Evolutionary conservation across 2,888 invertebrate species (phyloP).

Genomic region (Drosophila pseudotakahashii): DNA sequence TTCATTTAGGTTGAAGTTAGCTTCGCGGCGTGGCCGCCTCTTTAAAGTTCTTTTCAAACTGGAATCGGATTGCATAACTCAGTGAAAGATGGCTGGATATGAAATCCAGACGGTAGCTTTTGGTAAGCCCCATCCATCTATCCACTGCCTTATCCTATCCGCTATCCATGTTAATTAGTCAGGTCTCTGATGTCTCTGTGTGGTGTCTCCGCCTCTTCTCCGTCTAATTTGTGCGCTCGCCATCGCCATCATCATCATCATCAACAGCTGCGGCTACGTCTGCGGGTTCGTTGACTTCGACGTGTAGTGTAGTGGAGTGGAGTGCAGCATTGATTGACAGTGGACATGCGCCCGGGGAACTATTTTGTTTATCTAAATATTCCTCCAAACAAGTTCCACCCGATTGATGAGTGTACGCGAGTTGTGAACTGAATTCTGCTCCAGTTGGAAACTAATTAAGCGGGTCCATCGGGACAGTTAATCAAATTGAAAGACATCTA

Average conservation of each 20-base stretch:
- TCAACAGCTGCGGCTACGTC: constrained; percentile 40
- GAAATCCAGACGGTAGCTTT: constrained; percentile 50
- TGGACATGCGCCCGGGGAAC: constrained; percentile 62
- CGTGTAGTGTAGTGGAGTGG: constrained; percentile 34
- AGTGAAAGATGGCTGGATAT: constrained; percentile 51
- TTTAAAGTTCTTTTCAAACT: constrained; percentile 33
- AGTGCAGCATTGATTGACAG: constrained; percentile 76
- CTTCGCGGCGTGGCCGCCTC: constrained; percentile 38
- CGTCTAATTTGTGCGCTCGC: constrained; percentile 71
- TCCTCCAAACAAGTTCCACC: constrained; percentile 39
- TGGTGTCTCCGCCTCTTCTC: constrained; percentile 45
- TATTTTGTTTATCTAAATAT: constrained; percentile 46
- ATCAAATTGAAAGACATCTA: constrained; percentile 21
- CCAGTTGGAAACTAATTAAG: constrained; percentile 28
- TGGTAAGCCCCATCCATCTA: constrained; percentile 42
- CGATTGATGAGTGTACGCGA: constrained; percentile 15
- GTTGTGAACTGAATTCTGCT: constrained; percentile 15
- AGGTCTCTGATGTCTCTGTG: constrained; percentile 38
- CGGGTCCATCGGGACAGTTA: constrained; percentile 14
- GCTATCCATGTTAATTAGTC: constrained; percentile 66
- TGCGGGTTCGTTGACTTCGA: constrained; percentile 33
- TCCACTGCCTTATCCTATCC: constrained; percentile 12
- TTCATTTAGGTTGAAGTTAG: constrained; percentile 54
- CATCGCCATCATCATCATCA: constrained; percentile 58
- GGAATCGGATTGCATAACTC: constrained; percentile 36